Evolutionary conservation across 2,113 vertebrate species (phyloP).

Genomic region (Brachypodius melanocephalos): DNA sequence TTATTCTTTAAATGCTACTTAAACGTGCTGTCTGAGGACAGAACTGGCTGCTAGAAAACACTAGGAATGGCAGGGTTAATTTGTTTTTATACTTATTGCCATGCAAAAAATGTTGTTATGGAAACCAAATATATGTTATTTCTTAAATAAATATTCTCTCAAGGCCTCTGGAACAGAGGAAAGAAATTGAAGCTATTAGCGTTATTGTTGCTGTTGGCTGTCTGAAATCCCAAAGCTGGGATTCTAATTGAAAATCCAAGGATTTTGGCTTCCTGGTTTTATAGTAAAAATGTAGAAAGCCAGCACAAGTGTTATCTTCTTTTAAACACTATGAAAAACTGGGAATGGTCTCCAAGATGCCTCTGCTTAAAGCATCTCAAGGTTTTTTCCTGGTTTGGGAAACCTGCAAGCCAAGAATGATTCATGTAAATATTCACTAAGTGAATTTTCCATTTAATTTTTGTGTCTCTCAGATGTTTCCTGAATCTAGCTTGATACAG

Average conservation of each 20-base stretch:
- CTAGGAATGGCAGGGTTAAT: neutral
- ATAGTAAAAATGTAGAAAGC: neutral
- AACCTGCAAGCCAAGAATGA: neutral
- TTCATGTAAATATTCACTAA: neutral
- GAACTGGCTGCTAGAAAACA: neutral
- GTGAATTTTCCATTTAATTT: neutral
- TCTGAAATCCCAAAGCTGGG: neutral
- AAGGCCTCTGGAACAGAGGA: neutral
- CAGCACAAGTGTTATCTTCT: neutral
- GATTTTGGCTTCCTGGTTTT: neutral
- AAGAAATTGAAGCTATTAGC: neutral
- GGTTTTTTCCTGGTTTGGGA: neutral
- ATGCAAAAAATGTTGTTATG: neutral
- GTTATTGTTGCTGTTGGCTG: neutral
- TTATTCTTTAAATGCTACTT: neutral
- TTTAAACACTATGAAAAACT: neutral
- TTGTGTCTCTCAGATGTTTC: neutral
- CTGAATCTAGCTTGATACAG: neutral
- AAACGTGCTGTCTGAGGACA: neutral
- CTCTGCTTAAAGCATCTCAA: neutral
- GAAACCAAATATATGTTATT: neutral
- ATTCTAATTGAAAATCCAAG: neutral
- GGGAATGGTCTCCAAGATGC: neutral
- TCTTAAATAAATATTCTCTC: neutral
- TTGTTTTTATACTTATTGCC: neutral